Evolutionary conservation across 2,797 vertebrate genomes (phyloP).

Genomic region (Centroberyx gerrardi): DNA sequence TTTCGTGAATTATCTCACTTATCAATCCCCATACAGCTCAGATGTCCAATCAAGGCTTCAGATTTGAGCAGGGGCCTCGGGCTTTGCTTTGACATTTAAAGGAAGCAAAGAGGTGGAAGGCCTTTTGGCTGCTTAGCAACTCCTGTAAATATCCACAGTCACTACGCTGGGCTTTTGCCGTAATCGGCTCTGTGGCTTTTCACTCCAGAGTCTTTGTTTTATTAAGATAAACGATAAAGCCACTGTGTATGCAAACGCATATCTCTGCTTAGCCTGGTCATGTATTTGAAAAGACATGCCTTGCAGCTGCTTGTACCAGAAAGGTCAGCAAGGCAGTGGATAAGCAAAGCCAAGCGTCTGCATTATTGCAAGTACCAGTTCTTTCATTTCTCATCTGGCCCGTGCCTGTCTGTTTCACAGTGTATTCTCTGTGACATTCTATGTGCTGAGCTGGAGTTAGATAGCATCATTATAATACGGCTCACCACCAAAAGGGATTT

Average conservation of each 20-base stretch:
- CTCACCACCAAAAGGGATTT: conserved; percentile 50
- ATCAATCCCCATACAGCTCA: conserved; percentile 71
- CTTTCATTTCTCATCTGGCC: conserved; percentile 74
- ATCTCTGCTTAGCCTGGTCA: conserved; percentile 63
- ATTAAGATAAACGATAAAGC: conserved; percentile 83
- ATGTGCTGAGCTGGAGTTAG: conserved; percentile 42
- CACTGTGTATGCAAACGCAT: conserved; percentile 59
- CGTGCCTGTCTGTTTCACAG: conserved; percentile 56
- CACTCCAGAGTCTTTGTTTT: conserved; percentile 73
- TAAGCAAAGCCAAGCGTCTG: conserved; percentile 72
- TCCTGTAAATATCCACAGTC: conserved; percentile 73
- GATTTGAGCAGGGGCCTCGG: conserved; percentile 57
- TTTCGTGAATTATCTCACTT: conserved; percentile 78
- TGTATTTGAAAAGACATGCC: conserved; percentile 73
- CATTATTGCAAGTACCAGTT: conserved; percentile 67
- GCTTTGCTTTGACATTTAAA: conserved; percentile 84
- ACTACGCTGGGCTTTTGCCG: neutral
- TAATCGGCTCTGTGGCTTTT: conserved; percentile 67
- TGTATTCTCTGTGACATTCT: conserved; percentile 51
- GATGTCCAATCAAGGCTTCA: conserved; percentile 76
- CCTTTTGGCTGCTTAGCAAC: conserved; percentile 76
- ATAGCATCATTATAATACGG: conserved; percentile 68
- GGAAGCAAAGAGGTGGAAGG: conserved; percentile 73
- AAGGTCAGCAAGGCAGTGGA: conserved; percentile 78
- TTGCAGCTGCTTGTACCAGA: conserved; percentile 70